These are phyloP conservation scores for Leptocoma aspasia DNA, from an alignment of 2,113 vertebrate species.

Conservation along the genomic window DNA sequence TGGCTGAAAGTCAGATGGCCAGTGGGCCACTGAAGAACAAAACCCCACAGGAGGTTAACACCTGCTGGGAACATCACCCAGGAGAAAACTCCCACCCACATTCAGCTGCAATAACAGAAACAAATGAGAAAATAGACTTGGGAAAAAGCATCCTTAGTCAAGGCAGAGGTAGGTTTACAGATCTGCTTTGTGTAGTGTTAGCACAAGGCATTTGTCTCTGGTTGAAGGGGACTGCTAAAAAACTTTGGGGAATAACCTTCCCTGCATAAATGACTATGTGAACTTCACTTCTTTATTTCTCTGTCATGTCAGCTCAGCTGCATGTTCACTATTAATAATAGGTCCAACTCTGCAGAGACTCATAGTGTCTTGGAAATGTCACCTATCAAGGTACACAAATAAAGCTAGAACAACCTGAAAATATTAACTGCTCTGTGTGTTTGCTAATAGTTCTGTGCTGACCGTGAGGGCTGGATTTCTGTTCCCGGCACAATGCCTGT, in stretches of 20 bases:
- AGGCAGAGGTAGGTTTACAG: neutral
- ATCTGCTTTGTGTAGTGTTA: neutral
- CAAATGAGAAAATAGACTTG: neutral
- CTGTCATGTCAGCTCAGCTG: neutral
- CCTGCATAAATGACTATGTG: neutral
- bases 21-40: neutral
- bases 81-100: neutral
- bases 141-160: neutral
- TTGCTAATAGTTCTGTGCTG: neutral
- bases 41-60: neutral
- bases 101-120: neutral
- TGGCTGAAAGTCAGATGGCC: neutral
- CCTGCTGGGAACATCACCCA: neutral
- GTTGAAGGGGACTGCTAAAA: neutral
- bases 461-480: neutral
- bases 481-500: neutral
- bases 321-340: neutral
- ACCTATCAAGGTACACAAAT: neutral
- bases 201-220: neutral
- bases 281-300: neutral
- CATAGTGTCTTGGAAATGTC: neutral
- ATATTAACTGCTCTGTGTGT: conserved; percentile 1
- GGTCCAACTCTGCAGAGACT: neutral
- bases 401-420: neutral
- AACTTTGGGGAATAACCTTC: neutral